Percentiles rank a stretch among this genome's conserved stretches.
Evolutionary conservation across 2,113 vertebrate genomes (phyloP).

Genomic region (Puffinus mauretanicus): DNA sequence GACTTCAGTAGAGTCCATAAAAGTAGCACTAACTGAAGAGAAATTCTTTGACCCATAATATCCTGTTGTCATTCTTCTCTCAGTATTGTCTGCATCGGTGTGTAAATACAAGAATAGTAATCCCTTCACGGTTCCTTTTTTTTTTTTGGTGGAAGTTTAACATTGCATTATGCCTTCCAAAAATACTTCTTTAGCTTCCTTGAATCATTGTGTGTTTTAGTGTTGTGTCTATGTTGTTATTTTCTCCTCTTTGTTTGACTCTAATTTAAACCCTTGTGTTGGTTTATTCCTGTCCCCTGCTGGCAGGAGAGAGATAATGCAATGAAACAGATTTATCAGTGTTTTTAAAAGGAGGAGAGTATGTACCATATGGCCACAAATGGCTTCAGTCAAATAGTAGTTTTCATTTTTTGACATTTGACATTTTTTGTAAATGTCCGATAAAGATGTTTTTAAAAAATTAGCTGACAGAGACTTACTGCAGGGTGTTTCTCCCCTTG

Average conservation of each 20-base stretch:
- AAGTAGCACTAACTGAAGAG: neutral
- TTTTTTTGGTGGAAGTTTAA: neutral
- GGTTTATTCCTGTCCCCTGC: constrained; percentile 1
- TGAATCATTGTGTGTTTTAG: accelerated
- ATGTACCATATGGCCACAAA: neutral
- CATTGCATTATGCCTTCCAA: neutral
- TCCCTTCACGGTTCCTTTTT: neutral
- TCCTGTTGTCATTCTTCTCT: neutral
- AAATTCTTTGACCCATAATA: neutral
- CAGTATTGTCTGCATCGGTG: neutral
- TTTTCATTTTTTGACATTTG: neutral
- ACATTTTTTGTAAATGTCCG: neutral
- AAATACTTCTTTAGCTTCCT: neutral
- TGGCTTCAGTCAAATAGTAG: neutral
- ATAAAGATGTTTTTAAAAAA: neutral
- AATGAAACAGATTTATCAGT: neutral
- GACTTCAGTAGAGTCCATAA: neutral
- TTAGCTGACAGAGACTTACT: neutral
- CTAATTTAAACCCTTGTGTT: neutral
- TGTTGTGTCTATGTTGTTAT: neutral
- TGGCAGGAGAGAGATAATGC: neutral
- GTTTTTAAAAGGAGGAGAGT: neutral
- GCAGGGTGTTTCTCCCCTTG: neutral
- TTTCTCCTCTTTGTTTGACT: neutral
- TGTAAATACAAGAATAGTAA: neutral